phyloP scores from a whole-genome alignment of 2,797 vertebrate species.

The Chromobotia macracanthus region DNA sequence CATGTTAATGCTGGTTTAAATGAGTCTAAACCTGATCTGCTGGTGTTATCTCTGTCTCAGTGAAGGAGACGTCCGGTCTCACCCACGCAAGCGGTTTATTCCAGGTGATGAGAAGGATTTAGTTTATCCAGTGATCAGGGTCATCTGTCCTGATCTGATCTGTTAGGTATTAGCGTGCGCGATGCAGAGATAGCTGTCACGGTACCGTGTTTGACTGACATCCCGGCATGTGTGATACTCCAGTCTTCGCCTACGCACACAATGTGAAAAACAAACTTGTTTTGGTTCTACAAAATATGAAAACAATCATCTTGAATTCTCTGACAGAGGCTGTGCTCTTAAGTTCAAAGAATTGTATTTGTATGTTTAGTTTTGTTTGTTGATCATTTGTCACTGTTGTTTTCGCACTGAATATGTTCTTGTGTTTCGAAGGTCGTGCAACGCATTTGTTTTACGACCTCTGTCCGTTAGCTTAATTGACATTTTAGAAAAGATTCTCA shows the following conservation, averaged over 20 bases:
- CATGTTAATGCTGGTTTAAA: background rate
- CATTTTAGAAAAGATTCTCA: background rate
- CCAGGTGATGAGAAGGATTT: background rate
- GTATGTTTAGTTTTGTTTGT: background rate
- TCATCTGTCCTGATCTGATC: background rate
- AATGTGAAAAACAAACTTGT: background rate
- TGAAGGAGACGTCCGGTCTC: background rate
- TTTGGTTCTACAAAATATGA: too few relatives aligned
- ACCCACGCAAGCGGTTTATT: background rate
- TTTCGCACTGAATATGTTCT: background rate
- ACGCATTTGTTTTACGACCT: background rate
- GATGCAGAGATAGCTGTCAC: background rate
- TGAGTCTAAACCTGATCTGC: conserved; percentile 24
- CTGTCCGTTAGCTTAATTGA: background rate
- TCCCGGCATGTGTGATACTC: background rate
- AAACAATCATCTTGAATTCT: too few relatives aligned
- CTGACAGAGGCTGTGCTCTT: too few relatives aligned
- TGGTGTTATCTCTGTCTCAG: background rate
- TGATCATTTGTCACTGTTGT: background rate
- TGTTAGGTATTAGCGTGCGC: background rate
- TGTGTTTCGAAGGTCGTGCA: background rate
- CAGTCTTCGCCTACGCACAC: background rate
- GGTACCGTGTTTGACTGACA: background rate
- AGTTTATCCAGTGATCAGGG: background rate
- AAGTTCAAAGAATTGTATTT: background rate